These are phyloP conservation scores for Molothrus aeneus DNA, from an alignment of 2,797 vertebrate species.

Conservation along the genomic window DNA sequence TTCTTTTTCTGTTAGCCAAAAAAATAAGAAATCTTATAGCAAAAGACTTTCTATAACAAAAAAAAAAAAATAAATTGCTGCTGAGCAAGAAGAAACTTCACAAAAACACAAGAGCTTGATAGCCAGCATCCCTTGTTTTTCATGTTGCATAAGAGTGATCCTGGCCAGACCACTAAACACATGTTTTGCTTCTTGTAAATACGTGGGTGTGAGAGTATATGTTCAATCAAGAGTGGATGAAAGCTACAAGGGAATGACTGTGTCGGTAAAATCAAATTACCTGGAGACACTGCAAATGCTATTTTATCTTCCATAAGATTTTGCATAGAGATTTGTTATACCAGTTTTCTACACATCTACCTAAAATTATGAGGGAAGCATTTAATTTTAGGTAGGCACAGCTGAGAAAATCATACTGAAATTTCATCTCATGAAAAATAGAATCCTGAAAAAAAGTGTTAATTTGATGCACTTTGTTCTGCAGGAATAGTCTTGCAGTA, in stretches of 20 bases:
- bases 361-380: neutral
- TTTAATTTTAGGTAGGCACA: neutral
- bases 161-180: neutral
- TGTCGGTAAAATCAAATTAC: neutral
- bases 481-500: neutral
- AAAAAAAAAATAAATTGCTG: neutral
- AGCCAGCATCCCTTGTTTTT: neutral
- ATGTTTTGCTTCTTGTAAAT: neutral
- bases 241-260: neutral
- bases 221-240: neutral
- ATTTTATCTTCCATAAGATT: neutral
- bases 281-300: neutral
- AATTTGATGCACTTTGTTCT: neutral
- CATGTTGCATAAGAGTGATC: neutral
- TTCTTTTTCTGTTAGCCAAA: neutral
- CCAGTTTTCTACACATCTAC: neutral
- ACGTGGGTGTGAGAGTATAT: neutral
- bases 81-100: neutral
- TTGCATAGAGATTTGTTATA: neutral
- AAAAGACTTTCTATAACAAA: neutral
- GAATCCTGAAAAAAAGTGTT: neutral
- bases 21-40: neutral
- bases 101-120: neutral
- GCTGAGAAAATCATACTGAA: neutral
- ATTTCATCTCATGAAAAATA: neutral